Evolutionary conservation across 2,113 vertebrate species (phyloP).

Genomic region (Burhinus oedicnemus): DNA sequence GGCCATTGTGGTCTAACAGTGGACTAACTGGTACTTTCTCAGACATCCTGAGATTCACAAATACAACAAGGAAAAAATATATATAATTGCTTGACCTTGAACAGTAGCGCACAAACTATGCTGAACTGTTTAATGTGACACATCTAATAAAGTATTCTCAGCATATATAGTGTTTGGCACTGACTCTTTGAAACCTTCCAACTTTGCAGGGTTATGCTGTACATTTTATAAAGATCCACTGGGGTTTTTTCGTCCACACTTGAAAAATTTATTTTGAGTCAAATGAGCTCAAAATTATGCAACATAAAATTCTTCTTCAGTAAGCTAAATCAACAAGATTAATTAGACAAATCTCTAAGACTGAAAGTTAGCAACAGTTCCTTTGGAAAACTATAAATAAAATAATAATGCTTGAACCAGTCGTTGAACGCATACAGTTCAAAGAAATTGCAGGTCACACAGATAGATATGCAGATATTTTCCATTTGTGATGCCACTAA

Average conservation of each 20-base stretch:
- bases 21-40: neutral
- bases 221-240: neutral
- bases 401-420: neutral
- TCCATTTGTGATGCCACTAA: neutral
- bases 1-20: neutral
- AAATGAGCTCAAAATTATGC: neutral
- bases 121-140: neutral
- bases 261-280: neutral
- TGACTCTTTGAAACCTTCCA: neutral
- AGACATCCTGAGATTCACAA: neutral
- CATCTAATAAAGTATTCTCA: neutral
- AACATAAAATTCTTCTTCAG: neutral
- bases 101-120: neutral
- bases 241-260: fast-evolving
- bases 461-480: neutral
- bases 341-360: neutral
- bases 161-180: neutral
- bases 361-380: neutral
- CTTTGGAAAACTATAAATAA: neutral
- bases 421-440: fast-evolving
- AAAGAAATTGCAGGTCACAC: neutral
- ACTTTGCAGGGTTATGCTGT: neutral
- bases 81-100: neutral
- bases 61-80: neutral
- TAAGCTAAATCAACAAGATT: neutral